These are phyloP conservation scores for Apamea monoglypha DNA, from an alignment of 2,888 invertebrate species.

Conservation along the genomic window DNA sequence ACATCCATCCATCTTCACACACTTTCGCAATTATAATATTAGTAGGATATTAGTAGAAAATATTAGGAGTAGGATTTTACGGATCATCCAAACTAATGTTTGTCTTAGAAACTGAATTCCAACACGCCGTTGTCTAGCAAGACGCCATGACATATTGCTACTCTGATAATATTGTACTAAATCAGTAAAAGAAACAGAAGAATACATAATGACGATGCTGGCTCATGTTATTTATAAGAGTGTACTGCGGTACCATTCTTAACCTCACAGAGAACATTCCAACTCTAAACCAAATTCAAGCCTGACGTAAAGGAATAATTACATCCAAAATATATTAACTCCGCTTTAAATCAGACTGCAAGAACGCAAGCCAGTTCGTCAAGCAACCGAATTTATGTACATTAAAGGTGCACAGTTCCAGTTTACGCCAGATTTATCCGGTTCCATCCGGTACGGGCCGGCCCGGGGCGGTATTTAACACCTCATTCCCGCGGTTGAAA, in stretches of 20 bases:
- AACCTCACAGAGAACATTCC: background rate
- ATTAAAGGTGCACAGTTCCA: constrained; percentile 67
- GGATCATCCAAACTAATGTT: background rate
- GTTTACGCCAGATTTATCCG: constrained; percentile 73
- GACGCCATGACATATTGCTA: background rate
- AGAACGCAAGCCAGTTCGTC: constrained; percentile 63
- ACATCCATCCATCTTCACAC: too few species aligned
- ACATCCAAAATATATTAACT: constrained; percentile 47
- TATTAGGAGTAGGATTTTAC: background rate
- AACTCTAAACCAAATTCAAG: constrained; percentile 21
- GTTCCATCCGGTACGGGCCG: constrained; percentile 72
- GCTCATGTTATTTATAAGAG: background rate
- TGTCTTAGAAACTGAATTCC: background rate
- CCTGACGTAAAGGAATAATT: constrained; percentile 31
- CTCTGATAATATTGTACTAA: background rate
- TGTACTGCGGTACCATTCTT: too few species aligned
- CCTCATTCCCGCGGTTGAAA: constrained; percentile 78
- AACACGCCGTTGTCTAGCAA: too few species aligned
- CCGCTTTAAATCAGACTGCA: constrained; percentile 46
- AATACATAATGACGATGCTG: background rate
- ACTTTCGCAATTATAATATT: too few species aligned
- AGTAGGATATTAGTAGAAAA: too few species aligned
- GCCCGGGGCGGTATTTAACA: constrained; percentile 80
- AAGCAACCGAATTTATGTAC: constrained; percentile 64
- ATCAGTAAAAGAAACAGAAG: background rate